Evolutionary conservation across 1,140 invertebrate species (phyloP).

Genomic region (Aphelenchoides avenae): DNA sequence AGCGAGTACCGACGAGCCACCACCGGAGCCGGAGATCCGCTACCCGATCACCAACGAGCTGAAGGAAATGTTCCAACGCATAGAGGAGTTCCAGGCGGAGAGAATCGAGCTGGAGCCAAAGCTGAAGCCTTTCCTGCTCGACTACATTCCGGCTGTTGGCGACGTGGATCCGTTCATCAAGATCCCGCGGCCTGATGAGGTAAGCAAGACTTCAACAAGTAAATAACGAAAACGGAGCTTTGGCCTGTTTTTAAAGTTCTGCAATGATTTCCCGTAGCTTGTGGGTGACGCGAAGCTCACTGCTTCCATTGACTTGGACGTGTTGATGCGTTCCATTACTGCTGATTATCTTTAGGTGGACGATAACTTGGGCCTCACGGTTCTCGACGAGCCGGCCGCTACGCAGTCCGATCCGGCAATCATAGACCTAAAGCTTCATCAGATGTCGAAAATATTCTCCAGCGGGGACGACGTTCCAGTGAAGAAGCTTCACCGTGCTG

Average conservation of each 20-base stretch:
- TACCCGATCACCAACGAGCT: constrained; percentile 34
- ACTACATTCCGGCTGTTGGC: constrained; percentile 93
- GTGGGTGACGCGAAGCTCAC: too few species aligned
- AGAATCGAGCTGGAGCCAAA: constrained; percentile 62
- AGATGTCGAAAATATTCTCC: constrained; percentile 71
- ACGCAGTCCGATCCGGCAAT: constrained; percentile 91
- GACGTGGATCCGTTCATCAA: constrained; percentile 97
- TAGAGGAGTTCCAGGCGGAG: constrained; percentile 34
- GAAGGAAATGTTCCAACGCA: constrained; percentile 31
- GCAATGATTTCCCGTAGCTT: neutral
- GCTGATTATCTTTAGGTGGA: constrained; percentile 61
- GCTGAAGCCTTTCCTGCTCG: constrained; percentile 87
- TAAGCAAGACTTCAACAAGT: constrained; percentile 11
- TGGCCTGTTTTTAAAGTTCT: neutral
- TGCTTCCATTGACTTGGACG: neutral
- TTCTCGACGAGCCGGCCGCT: constrained; percentile 88
- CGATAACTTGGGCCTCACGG: constrained; percentile 73
- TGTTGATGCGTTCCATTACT: constrained; percentile 2
- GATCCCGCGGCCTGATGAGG: constrained; percentile 60
- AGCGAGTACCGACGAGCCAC: too few species aligned
- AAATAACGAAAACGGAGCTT: constrained; percentile 3
- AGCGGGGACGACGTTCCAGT: constrained; percentile 68
- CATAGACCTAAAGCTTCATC: constrained; percentile 82
- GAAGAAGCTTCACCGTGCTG: constrained; percentile 77
- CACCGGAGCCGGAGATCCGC: too few species aligned